A percentile compares a stretch with the other conserved stretches of the same genome.
Conservation (phyloP, 2,113 vertebrate species). For the Phyllopteryx taeniolatus region DNA sequence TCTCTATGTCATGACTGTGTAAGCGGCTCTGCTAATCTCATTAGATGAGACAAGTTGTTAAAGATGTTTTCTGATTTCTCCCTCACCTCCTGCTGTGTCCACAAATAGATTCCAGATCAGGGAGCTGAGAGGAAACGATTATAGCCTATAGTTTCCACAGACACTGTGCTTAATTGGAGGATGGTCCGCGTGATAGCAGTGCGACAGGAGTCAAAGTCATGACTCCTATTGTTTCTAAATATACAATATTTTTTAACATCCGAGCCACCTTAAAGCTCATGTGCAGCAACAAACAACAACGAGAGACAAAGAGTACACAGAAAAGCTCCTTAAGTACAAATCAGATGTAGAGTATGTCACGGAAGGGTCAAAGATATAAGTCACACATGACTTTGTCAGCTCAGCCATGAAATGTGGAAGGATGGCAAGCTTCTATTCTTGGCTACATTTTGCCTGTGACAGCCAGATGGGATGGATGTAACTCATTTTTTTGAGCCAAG, state of each 20-base stretch:
- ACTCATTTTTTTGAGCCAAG: conserved; percentile 57
- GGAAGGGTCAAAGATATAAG: conserved; percentile 54
- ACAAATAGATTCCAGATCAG: conserved; percentile 69
- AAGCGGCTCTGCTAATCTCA: conserved; percentile 73
- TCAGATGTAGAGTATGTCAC: conserved; percentile 58
- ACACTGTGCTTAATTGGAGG: conserved; percentile 42
- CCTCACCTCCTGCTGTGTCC: conserved; percentile 53
- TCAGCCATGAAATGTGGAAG: conserved; percentile 64
- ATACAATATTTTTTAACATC: conserved; percentile 39
- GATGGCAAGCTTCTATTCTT: conserved; percentile 64
- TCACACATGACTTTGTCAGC: conserved; percentile 58
- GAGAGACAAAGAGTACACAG: conserved; percentile 33
- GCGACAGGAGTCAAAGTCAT: conserved; percentile 30
- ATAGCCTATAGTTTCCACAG: conserved; percentile 53
- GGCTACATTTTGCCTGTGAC: conserved; percentile 55
- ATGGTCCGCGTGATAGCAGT: conserved; percentile 25
- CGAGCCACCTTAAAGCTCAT: conserved; percentile 29
- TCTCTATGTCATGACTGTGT: conserved; percentile 68
- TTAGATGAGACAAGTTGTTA: conserved; percentile 74
- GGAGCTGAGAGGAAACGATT: conserved; percentile 62
- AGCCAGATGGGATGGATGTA: conserved; percentile 67
- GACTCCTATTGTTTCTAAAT: conserved; percentile 56
- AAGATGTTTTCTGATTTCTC: conserved; percentile 72
- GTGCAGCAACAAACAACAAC: conserved; percentile 35
- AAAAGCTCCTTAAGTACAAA: conserved; percentile 44